These are phyloP conservation scores for Drosophila santomea DNA, from an alignment of 1,140 invertebrate species.

Conservation along the genomic window DNA sequence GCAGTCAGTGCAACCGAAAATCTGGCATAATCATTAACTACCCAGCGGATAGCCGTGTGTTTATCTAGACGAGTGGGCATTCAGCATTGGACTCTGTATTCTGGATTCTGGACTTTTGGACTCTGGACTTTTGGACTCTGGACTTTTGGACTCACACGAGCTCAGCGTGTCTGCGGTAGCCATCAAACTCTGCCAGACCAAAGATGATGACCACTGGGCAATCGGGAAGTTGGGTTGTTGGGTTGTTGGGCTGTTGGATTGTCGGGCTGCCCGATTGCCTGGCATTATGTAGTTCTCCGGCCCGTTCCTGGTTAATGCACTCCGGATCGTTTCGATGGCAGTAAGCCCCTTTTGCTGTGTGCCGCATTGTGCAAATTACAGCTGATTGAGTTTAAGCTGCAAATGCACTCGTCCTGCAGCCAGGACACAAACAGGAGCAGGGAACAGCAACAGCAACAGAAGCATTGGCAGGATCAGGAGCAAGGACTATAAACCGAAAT, in stretches of 20 bases:
- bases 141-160: neutral
- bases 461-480: slow-evolving; percentile 4
- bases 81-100: too few relatives aligned
- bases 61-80: slow-evolving; percentile 32
- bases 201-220: slow-evolving; percentile 34
- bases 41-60: slow-evolving; percentile 19
- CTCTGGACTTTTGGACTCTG: neutral
- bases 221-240: too few relatives aligned
- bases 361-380: slow-evolving; percentile 71
- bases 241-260: neutral
- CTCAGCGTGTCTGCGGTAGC: slow-evolving; percentile 6
- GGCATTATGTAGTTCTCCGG: neutral
- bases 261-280: neutral
- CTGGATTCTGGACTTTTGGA: too few relatives aligned
- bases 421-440: slow-evolving; percentile 22
- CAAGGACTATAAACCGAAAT: slow-evolving; percentile 45
- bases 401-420: slow-evolving; percentile 41
- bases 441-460: neutral
- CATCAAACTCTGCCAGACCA: slow-evolving; percentile 30
- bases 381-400: slow-evolving; percentile 70
- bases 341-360: slow-evolving; percentile 42
- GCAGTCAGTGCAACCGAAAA: slow-evolving; percentile 27
- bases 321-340: slow-evolving; percentile 41
- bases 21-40: slow-evolving; percentile 51
- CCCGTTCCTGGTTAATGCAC: slow-evolving; percentile 12